Conservation (phyloP, 1,140 invertebrate species). For the Eupristina koningsbergeri region DNA sequence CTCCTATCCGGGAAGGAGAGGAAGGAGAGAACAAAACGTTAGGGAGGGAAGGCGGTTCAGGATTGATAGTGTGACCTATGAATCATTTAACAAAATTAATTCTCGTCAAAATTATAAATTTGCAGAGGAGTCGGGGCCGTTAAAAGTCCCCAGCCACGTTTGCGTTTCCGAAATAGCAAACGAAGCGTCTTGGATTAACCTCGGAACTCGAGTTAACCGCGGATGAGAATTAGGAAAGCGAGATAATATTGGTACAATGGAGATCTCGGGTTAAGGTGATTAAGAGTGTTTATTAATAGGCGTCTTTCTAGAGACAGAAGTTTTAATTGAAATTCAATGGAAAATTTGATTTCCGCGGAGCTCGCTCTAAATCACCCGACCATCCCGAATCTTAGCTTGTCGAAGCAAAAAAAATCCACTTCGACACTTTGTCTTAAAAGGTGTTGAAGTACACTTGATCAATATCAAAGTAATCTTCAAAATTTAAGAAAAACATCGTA, state of each 20-base stretch:
- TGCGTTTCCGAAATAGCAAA: not conserved
- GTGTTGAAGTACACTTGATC: too few species aligned
- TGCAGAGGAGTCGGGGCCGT: not conserved
- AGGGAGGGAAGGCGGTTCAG: constrained; percentile 16
- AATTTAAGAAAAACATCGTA: too few species aligned
- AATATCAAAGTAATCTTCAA: too few species aligned
- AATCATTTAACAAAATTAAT: constrained; percentile 15
- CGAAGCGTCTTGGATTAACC: not conserved
- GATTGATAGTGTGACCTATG: constrained; percentile 18
- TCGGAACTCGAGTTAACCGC: not conserved
- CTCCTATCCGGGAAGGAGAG: too few species aligned
- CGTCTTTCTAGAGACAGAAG: constrained; percentile 13
- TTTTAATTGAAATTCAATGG: constrained; percentile 50
- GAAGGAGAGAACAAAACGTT: too few species aligned
- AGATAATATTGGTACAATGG: constrained; percentile 10
- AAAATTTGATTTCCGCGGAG: constrained; percentile 31
- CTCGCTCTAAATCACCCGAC: not conserved
- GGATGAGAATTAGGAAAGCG: not conserved
- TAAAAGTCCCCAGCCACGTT: too few species aligned
- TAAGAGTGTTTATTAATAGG: constrained; percentile 31
- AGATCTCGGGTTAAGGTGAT: not conserved
- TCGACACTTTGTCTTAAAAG: too few species aligned
- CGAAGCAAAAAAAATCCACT: too few species aligned
- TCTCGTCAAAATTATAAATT: not conserved
- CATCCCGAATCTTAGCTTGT: constrained; percentile 19